Conservation (phyloP, 2,113 vertebrate genomes). For the Pogona vitticeps region DNA sequence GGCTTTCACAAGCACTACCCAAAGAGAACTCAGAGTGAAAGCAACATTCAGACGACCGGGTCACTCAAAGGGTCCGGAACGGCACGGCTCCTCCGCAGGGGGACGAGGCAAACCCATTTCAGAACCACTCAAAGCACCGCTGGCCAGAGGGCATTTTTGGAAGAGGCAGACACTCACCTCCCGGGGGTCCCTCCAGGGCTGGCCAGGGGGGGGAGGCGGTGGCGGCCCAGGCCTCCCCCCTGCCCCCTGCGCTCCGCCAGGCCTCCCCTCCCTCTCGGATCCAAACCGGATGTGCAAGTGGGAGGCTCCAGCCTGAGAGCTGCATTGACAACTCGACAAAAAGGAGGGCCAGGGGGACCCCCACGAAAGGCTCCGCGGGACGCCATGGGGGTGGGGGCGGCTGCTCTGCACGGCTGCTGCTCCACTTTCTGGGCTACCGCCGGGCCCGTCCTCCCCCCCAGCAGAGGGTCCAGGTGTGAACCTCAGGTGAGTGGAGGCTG, state of each 20-base stretch:
- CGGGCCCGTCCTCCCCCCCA: slow-evolving; percentile 60
- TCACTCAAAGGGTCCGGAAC: too few species aligned
- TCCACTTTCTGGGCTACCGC: slow-evolving; percentile 61
- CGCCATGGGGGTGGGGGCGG: slow-evolving; percentile 69
- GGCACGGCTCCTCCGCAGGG: too few species aligned
- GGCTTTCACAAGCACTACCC: too few species aligned
- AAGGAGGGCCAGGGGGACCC: slow-evolving; percentile 84
- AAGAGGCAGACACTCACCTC: slow-evolving; percentile 82
- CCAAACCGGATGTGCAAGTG: slow-evolving; percentile 92
- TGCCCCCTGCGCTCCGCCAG: slow-evolving; percentile 52
- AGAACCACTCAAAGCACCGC: too few species aligned
- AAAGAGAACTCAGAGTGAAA: too few species aligned
- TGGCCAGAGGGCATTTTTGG: too few species aligned
- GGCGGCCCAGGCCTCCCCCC: too few species aligned
- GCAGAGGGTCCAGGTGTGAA: slow-evolving; percentile 80
- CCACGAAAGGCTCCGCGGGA: slow-evolving; percentile 92
- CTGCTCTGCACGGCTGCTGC: slow-evolving; percentile 67
- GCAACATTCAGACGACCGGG: too few species aligned
- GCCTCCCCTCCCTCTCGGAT: slow-evolving; percentile 77
- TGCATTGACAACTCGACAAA: slow-evolving; percentile 83
- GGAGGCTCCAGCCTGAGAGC: slow-evolving; percentile 78
- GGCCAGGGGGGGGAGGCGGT: slow-evolving; percentile 31
- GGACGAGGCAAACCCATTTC: too few species aligned
- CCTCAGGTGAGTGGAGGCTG: slow-evolving; percentile 67
- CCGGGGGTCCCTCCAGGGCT: slow-evolving; percentile 66